A percentile compares a stretch with the other conserved stretches of the same genome.
Conservation (phyloP, 2,888 invertebrate genomes). For the Parnassius glacialis region DNA sequence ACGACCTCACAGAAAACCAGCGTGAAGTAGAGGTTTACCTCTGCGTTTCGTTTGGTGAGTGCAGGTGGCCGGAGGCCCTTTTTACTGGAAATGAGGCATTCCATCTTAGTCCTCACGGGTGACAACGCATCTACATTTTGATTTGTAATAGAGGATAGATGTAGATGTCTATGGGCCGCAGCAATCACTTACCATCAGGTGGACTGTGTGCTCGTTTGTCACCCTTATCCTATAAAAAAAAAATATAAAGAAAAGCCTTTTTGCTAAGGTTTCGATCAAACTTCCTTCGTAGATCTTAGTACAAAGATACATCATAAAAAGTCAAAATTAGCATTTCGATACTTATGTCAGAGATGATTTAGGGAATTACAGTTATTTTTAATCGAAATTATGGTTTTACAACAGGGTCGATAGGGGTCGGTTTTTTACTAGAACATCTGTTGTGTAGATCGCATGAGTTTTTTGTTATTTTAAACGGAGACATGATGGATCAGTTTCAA, state of each 20-base stretch:
- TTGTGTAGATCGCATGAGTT: constrained; percentile 72
- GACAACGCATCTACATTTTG: too few relatives aligned
- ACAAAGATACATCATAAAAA: constrained; percentile 46
- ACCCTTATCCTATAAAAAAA: too few relatives aligned
- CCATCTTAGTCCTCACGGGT: too few relatives aligned
- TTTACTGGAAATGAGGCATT: too few relatives aligned
- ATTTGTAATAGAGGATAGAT: too few relatives aligned
- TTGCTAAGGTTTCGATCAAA: not conserved
- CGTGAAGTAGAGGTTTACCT: too few relatives aligned
- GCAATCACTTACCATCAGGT: too few relatives aligned
- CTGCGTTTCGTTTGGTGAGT: too few relatives aligned
- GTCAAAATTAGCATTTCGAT: constrained; percentile 75
- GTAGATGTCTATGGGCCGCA: too few relatives aligned
- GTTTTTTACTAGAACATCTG: constrained; percentile 78
- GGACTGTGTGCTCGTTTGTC: too few relatives aligned
- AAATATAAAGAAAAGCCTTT: not conserved
- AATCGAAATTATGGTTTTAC: constrained; percentile 68
- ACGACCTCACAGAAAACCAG: too few relatives aligned
- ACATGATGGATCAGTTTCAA: constrained; percentile 82
- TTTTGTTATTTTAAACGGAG: constrained; percentile 79
- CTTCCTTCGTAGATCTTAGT: not conserved
- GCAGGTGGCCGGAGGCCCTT: too few relatives aligned
- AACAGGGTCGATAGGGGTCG: constrained; percentile 62
- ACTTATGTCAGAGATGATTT: constrained; percentile 66
- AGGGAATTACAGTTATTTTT: constrained; percentile 69